Base-by-base conservation (phyloP, 2,113 vertebrate genomes). In the Vulpes vulpes region DNA sequence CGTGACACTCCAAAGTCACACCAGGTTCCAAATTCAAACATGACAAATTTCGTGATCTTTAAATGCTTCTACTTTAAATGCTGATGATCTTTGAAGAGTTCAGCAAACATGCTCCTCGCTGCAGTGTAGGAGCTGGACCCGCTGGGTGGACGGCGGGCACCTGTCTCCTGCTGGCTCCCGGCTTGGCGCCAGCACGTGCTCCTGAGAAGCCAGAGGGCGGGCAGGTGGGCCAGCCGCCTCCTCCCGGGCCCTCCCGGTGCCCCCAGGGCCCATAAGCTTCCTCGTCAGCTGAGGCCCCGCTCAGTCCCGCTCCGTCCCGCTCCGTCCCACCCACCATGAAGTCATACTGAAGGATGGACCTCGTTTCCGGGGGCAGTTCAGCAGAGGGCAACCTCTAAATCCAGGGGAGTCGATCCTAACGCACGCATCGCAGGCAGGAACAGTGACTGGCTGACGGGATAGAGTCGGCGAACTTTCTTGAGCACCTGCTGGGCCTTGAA, bases 371-470 rank as follows among this genome's bases (percentile, higher is more conserved):
- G 43, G 25, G 62, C 35, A 53, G 2, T 67, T 38, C 2, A 57
- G 16, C n/a, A n/a, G 35, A 59, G 15, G 22, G 5, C 12, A 4
- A 11, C 51, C n/a, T 65, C 38, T 53, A 8, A 71, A 16, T 17
- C 1, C 14, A 15, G 30, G 22, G 32, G 30, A 57, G 67, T 53
- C 32, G 22, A 19, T 20, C 59, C 76, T 53, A 60, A 76, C 4
- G 65, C 32, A 59, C 51, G 59, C 3, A 22, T 51, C 51, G 69
- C 35, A 59, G 86, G 62, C 11, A 49, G 8, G 0, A 17, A 20
- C 85, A 20, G 11, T 0, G 0, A 20, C 23, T 14, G 1, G 38
- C 4, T 2, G 23, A 27, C 7, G 57, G 92, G 25, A 71, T 0
- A 4, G 27, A 25, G 27, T 25, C 65, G 3, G 38, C 15, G 43